phyloP scores from a whole-genome alignment of 2,888 invertebrate genomes.

The Pteria penguin region DNA sequence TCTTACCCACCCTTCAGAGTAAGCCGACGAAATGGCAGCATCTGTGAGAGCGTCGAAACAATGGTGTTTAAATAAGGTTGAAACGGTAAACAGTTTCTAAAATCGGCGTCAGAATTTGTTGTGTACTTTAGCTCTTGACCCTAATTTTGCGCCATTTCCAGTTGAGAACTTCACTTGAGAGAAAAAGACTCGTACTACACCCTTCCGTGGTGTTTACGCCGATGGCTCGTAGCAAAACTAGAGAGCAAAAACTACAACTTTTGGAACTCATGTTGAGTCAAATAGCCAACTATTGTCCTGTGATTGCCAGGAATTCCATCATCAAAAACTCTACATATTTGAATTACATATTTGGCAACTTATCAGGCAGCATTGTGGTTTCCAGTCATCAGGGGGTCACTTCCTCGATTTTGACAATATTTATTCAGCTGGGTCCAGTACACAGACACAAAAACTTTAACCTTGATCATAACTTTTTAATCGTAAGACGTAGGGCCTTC shows the following conservation, averaged over 20 bases:
- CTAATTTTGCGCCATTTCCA: background rate
- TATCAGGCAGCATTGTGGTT: background rate
- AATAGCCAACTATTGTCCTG: background rate
- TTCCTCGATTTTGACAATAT: slow-evolving; percentile 4
- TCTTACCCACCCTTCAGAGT: no score
- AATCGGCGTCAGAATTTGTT: background rate
- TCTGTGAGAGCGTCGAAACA: no score
- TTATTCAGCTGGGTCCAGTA: no score
- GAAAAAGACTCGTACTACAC: background rate
- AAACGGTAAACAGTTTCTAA: no score
- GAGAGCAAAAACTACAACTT: background rate
- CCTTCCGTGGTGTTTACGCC: background rate
- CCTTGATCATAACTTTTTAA: no score
- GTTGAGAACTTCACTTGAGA: background rate
- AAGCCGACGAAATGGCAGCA: no score
- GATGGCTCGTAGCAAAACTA: background rate
- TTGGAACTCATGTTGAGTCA: background rate
- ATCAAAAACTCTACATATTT: background rate
- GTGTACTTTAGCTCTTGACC: background rate
- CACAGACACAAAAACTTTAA: no score
- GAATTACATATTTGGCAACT: background rate
- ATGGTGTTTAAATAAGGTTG: no score
- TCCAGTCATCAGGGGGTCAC: background rate
- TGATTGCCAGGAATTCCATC: background rate
- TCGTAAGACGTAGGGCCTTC: no score